Conservation (phyloP, 2,797 vertebrate species). For the Darevskia mixta region DNA sequence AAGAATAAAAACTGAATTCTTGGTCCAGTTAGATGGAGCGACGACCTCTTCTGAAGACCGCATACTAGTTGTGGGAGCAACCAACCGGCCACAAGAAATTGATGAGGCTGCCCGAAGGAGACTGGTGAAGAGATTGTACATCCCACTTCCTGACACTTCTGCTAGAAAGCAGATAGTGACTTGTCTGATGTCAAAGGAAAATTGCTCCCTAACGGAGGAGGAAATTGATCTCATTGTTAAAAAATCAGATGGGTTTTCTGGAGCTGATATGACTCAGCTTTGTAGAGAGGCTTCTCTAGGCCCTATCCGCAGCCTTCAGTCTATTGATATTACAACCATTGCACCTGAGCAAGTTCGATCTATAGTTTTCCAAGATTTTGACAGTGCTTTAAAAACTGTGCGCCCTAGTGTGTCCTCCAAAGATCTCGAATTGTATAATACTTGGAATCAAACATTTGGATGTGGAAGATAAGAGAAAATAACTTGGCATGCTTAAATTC, state of each 20-base stretch:
- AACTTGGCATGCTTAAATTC: background rate
- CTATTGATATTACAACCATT: conserved; percentile 90
- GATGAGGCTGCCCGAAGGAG: conserved; percentile 95
- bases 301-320: conserved; percentile 92
- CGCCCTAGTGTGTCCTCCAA: conserved; percentile 90
- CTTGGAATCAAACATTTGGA: conserved; percentile 95
- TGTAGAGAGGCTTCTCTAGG: conserved; percentile 95
- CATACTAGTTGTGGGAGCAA: conserved; percentile 96
- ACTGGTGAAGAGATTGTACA: conserved; percentile 92
- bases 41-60: conserved; percentile 93
- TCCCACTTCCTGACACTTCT: conserved; percentile 89
- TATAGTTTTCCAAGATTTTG: conserved; percentile 89
- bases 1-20: conserved; percentile 97
- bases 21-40: conserved; percentile 95
- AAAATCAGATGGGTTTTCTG: conserved; percentile 89
- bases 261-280: conserved; percentile 96
- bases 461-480: conserved; percentile 84
- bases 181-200: conserved; percentile 89
- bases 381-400: conserved; percentile 89
- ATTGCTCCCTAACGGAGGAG: conserved; percentile 81
- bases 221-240: conserved; percentile 85
- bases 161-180: conserved; percentile 90
- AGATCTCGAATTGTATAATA: conserved; percentile 92
- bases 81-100: conserved; percentile 96
- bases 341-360: conserved; percentile 90